These are phyloP conservation scores for Trachelipus rathkii DNA, from an alignment of 1,140 invertebrate genomes.

Conservation along the genomic window DNA sequence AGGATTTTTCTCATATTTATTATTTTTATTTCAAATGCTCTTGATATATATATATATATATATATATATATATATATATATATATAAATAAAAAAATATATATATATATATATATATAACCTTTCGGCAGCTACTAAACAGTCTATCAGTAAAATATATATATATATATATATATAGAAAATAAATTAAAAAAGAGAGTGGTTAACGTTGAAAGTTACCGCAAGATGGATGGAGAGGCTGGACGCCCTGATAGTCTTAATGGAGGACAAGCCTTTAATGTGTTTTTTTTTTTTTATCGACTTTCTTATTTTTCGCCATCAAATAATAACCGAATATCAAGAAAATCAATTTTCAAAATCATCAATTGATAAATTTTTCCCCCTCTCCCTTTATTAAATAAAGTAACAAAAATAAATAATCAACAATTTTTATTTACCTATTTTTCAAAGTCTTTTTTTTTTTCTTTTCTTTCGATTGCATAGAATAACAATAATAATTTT, in stretches of 20 bases:
- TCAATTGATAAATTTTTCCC: too few relatives aligned
- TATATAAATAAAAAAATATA: not conserved
- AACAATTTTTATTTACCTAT: not conserved
- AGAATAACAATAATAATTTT: not conserved
- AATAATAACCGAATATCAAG: too few relatives aligned
- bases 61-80: conserved; percentile 15
- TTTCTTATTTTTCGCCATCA: too few relatives aligned
- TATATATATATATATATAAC: conserved; percentile 15
- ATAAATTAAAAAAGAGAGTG: not conserved
- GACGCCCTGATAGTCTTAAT: not conserved
- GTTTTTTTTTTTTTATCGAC: not conserved
- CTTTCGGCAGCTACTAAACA: too few relatives aligned
- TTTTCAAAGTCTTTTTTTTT: not conserved
- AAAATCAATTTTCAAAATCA: too few relatives aligned
- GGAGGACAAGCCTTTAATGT: not conserved
- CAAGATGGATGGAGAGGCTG: not conserved
- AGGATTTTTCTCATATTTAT: too few relatives aligned
- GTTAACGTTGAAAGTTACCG: not conserved
- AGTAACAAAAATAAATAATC: too few relatives aligned
- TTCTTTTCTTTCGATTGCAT: not conserved
- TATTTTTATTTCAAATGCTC: not conserved
- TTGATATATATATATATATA: not conserved
- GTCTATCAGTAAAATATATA: too few relatives aligned
- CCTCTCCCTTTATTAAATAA: too few relatives aligned
- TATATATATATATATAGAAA: conserved; percentile 10